Base-by-base conservation (phyloP, 2,797 vertebrate species). In the Setipinna tenuifilis region DNA sequence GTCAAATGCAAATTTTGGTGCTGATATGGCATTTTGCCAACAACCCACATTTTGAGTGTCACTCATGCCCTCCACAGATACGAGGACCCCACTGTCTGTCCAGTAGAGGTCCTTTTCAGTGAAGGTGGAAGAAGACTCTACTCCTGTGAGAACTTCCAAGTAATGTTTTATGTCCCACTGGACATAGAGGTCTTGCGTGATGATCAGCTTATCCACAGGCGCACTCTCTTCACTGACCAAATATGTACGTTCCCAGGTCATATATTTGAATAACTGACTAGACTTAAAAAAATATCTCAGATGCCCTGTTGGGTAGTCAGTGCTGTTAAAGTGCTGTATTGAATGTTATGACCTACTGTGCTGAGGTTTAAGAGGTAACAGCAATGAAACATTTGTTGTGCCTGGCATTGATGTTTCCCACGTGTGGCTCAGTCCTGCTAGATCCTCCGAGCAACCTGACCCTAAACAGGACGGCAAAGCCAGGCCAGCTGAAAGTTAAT, bases 361-460 rank as follows among this genome's bases (percentile, higher is more conserved):
- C 6, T 35, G 65, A 71, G 12, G 65, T 71, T 71, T 41, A 16
- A 7, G 14, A 9, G 5, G 12, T 54, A 54, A 54, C 50, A 54
- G 50, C 7, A 9, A 10, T 10, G 50, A 9, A 54, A 54, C 14
- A 54, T 54, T 54, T 28, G 6, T 44, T 44, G 17, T 41, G 17
- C 19, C 68, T 21, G 35, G 17, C 21, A 28, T 78, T 78, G 35
- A 44, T 19, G 19, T 12, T 16, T 12, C 14, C 3, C 48, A 5
- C 88, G 11, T 83, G 19, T 78, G 16, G 28, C 0, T 0, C 88
- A 98, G 97, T 97, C 90, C 92, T 98, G 54, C 91, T 97, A 86
- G 96, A 97, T 85, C 96, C 97, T 17, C 97, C 96, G 0, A 48
- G 90, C 0, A 96, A 96, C 14, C 91, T 98, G 89, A 95, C 91